Conservation (phyloP, 2,113 vertebrate species). For the Marmota monax region DNA sequence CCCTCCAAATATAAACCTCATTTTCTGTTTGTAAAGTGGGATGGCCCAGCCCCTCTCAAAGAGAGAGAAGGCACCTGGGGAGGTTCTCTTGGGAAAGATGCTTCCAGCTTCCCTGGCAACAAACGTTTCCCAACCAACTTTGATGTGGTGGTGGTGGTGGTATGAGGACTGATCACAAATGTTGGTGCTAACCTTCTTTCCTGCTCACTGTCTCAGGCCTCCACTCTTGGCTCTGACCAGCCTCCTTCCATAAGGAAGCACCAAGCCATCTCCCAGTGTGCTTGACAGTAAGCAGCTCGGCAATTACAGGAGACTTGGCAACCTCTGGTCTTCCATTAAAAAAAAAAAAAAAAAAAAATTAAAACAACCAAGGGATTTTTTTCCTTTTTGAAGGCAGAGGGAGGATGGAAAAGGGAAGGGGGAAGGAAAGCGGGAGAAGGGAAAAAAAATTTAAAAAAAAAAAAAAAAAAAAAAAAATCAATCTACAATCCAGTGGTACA, state of each 20-base stretch:
- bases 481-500: conserved; percentile 79
- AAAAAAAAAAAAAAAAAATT: conserved; percentile 66
- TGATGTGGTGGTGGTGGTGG: conserved; percentile 68
- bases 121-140: conserved; percentile 80
- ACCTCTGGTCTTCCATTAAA: conserved; percentile 72
- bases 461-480: conserved; percentile 66
- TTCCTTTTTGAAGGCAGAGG: conserved; percentile 69
- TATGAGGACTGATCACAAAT: conserved; percentile 77
- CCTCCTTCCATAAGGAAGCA: neutral
- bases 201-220: neutral
- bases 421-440: too few relatives aligned
- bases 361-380: conserved; percentile 70
- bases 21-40: neutral
- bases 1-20: neutral
- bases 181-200: conserved; percentile 48
- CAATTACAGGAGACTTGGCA: conserved; percentile 46
- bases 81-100: conserved; percentile 67
- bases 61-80: conserved; percentile 53
- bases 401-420: conserved; percentile 65
- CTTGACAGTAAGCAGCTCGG: conserved; percentile 50
- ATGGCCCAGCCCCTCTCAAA: conserved; percentile 21
- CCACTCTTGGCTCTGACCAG: conserved; percentile 24
- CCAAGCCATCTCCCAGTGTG: conserved; percentile 20
- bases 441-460: too few relatives aligned
- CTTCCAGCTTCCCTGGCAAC: conserved; percentile 83